phyloP scores from a whole-genome alignment of 2,797 vertebrate species.

The Characodon lateralis region DNA sequence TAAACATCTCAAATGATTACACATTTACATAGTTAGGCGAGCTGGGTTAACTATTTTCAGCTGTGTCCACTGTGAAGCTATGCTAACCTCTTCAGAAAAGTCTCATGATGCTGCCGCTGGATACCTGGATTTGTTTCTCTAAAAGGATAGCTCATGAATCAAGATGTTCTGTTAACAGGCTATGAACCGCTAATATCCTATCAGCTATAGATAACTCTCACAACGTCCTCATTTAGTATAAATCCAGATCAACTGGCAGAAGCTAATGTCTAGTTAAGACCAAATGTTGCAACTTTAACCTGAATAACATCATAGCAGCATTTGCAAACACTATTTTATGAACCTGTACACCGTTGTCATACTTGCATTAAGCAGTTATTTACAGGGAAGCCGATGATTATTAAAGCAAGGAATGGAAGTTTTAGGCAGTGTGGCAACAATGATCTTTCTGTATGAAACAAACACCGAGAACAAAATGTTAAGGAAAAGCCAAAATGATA shows the following conservation, averaged over 20 bases:
- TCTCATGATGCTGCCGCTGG: not conserved
- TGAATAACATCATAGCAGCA: not conserved
- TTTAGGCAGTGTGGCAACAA: too few species aligned
- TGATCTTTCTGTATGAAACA: too few species aligned
- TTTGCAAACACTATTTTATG: too few species aligned
- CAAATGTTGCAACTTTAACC: not conserved
- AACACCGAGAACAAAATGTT: too few species aligned
- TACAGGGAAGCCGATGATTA: too few species aligned
- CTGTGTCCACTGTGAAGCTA: rapidly evolving
- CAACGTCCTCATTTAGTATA: not conserved
- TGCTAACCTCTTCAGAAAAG: not conserved
- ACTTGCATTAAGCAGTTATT: too few species aligned
- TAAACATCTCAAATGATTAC: too few species aligned
- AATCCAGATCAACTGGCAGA: not conserved
- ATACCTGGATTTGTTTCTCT: not conserved
- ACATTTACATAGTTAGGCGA: not conserved
- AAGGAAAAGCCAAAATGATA: not conserved
- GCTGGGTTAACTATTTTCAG: not conserved
- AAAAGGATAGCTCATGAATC: not conserved
- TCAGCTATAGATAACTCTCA: not conserved
- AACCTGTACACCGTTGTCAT: too few species aligned
- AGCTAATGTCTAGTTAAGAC: not conserved
- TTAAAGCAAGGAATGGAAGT: too few species aligned
- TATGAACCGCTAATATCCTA: not conserved
- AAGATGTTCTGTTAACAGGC: too few species aligned